These are phyloP conservation scores for Euleptes europaea DNA, from an alignment of 2,113 vertebrate species.

Conservation along the genomic window DNA sequence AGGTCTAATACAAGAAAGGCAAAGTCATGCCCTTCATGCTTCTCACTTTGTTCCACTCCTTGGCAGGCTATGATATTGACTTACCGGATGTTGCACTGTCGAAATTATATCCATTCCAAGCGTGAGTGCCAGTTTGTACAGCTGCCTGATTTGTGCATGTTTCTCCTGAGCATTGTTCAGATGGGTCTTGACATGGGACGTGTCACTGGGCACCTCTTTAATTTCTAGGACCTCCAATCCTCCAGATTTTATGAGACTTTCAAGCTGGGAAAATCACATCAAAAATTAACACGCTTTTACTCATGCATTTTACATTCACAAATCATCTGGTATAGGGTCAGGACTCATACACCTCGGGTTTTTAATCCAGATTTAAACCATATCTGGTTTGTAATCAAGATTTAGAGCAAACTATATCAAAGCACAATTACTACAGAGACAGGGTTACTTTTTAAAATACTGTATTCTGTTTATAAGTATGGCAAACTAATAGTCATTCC, in stretches of 20 bases:
- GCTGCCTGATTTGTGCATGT: conserved; percentile 70
- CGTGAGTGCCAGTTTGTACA: conserved; percentile 73
- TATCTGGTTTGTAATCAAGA: background rate
- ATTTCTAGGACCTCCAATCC: conserved; percentile 64
- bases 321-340: background rate
- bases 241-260: conserved; percentile 72
- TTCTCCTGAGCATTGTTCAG: conserved; percentile 72
- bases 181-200: conserved; percentile 54
- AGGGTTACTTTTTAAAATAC: background rate
- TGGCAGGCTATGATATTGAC: conserved; percentile 39
- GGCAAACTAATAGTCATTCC: accelerated
- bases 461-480: background rate
- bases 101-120: conserved; percentile 82
- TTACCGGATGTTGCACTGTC: conserved; percentile 79
- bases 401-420: background rate
- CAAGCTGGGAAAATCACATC: conserved; percentile 63
- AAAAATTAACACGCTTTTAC: background rate
- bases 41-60: background rate
- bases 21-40: background rate
- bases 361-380: background rate
- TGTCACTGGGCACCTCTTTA: conserved; percentile 46
- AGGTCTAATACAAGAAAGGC: background rate
- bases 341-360: background rate
- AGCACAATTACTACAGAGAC: background rate
- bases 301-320: background rate